Conservation (phyloP, 2,113 vertebrate genomes). For the Microcebus ravelobensis region DNA sequence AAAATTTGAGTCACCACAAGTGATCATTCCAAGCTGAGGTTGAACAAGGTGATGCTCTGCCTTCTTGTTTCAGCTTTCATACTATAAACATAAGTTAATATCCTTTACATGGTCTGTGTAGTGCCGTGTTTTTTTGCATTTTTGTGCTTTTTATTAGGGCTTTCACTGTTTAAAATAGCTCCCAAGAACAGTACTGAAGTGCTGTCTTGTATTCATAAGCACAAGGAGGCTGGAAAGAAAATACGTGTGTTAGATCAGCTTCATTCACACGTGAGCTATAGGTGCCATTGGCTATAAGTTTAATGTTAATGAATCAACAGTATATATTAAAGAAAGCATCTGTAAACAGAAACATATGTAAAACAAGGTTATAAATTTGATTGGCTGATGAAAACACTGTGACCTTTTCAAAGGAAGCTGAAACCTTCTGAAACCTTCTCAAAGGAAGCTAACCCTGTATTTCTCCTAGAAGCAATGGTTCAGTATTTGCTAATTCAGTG, state of each 20-base stretch:
- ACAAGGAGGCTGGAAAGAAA: conserved; percentile 15
- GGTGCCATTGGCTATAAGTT: not conserved
- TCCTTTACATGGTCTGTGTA: not conserved
- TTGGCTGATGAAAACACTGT: not conserved
- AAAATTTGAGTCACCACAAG: not conserved
- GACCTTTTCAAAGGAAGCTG: no score
- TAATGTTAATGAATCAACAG: not conserved
- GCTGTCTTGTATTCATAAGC: not conserved
- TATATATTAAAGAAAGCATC: not conserved
- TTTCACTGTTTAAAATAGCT: not conserved
- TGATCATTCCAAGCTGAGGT: not conserved
- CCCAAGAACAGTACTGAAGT: not conserved
- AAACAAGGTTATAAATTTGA: conserved; percentile 34
- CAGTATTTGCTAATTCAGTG: not conserved
- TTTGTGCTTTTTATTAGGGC: conserved; percentile 8
- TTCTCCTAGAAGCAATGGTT: not conserved
- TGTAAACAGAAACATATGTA: conserved; percentile 37
- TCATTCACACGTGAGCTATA: not conserved
- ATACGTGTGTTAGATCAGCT: not conserved
- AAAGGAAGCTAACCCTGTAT: not conserved
- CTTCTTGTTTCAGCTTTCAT: not conserved
- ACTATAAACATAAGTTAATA: not conserved
- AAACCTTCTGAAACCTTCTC: no score
- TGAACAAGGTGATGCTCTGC: not conserved
- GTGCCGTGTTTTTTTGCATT: not conserved